phyloP scores from a whole-genome alignment of 2,888 invertebrate genomes.

The Drosophila silvestris region DNA sequence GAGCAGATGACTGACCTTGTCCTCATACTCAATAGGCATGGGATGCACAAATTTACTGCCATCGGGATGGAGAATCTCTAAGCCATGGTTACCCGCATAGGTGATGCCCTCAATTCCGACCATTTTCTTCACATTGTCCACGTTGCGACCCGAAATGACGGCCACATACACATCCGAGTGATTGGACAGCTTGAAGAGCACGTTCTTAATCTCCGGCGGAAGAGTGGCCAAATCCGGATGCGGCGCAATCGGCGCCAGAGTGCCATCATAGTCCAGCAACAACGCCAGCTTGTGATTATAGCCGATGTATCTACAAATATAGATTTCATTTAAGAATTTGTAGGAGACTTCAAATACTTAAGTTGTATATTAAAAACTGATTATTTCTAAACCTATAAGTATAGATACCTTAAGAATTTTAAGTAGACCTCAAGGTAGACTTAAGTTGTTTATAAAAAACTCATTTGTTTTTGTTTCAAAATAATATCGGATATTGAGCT shows the following conservation, averaged over 20 bases:
- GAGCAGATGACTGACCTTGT: slow-evolving; percentile 91
- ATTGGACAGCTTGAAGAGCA: slow-evolving; percentile 92
- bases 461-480: not conserved
- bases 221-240: slow-evolving; percentile 95
- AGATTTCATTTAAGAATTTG: not conserved
- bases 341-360: not conserved
- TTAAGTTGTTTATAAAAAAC: not conserved
- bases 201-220: slow-evolving; percentile 93
- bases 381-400: not conserved
- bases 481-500: not conserved
- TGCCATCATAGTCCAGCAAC: slow-evolving; percentile 94
- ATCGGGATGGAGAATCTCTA: slow-evolving; percentile 95
- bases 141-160: slow-evolving; percentile 94
- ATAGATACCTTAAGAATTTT: not conserved
- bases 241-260: slow-evolving; percentile 94
- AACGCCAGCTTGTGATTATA: slow-evolving; percentile 94
- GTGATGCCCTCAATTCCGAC: slow-evolving; percentile 96
- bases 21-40: slow-evolving; percentile 94
- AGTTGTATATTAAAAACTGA: not conserved
- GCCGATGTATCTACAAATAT: slow-evolving; percentile 90
- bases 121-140: slow-evolving; percentile 95
- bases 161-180: slow-evolving; percentile 95
- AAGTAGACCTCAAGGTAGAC: not conserved
- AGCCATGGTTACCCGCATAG: slow-evolving; percentile 95
- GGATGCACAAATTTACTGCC: slow-evolving; percentile 96